Evolutionary conservation across 1,140 invertebrate genomes (phyloP).

Genomic region (Oryzaephilus surinamensis): DNA sequence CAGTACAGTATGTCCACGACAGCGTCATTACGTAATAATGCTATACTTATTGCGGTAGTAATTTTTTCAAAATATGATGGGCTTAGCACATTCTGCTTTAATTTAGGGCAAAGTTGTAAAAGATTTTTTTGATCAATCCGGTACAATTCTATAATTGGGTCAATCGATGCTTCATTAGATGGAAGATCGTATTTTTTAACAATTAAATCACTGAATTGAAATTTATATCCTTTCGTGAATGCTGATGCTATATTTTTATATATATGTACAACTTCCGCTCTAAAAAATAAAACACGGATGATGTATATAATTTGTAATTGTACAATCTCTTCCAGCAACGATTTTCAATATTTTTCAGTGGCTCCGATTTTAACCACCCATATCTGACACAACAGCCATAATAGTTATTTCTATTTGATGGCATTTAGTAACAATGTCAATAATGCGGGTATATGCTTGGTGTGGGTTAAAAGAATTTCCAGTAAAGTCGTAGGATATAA

Average conservation of each 20-base stretch:
- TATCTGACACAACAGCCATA: neutral
- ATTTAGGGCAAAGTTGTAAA: neutral
- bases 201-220: slow-evolving; percentile 1
- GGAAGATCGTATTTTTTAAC: slow-evolving; percentile 3
- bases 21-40: slow-evolving; percentile 5
- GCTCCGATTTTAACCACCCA: neutral
- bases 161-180: neutral
- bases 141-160: neutral
- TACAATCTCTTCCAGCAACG: neutral
- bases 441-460: neutral
- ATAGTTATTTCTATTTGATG: neutral
- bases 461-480: neutral
- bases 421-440: neutral
- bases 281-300: slow-evolving; percentile 2
- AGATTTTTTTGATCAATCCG: slow-evolving; percentile 1
- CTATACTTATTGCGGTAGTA: slow-evolving; percentile 2
- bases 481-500: neutral
- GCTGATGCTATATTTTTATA: slow-evolving; percentile 10
- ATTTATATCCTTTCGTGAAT: slow-evolving; percentile 4
- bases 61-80: slow-evolving; percentile 8
- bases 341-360: neutral
- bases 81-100: slow-evolving; percentile 3
- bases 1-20: neutral
- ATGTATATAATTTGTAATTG: neutral
- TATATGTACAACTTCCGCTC: slow-evolving; percentile 9